phyloP scores from a whole-genome alignment of 1,140 invertebrate genomes.

The Penaeus chinensis region DNA sequence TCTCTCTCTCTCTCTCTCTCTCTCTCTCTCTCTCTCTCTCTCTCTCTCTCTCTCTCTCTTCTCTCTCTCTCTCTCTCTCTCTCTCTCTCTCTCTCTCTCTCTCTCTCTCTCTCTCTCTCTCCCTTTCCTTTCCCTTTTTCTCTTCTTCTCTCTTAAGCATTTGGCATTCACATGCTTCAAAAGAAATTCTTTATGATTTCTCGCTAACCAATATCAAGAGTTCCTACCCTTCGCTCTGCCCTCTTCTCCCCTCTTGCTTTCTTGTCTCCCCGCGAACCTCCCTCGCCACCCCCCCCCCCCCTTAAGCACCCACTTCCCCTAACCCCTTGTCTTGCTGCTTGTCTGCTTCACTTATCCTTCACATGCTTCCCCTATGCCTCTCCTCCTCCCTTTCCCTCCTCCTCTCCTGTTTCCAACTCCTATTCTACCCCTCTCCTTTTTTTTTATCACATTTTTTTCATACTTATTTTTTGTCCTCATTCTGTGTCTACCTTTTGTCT shows the following conservation, averaged over 20 bases:
- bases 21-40: too few relatives aligned
- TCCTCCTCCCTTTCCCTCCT: neutral
- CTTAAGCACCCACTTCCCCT: neutral
- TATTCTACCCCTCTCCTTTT: neutral
- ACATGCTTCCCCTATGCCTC: neutral
- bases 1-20: too few relatives aligned
- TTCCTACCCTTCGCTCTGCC: too few relatives aligned
- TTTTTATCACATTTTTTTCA: neutral
- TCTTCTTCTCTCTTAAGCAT: too few relatives aligned
- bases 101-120: too few relatives aligned
- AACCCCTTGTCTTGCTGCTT: slow-evolving; percentile 3
- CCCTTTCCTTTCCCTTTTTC: too few relatives aligned
- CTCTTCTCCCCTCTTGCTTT: neutral
- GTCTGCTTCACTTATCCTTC: neutral
- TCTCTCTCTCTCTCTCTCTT: too few relatives aligned
- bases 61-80: too few relatives aligned
- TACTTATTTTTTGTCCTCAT: neutral
- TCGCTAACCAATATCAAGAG: too few relatives aligned
- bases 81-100: too few relatives aligned
- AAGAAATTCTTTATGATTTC: too few relatives aligned
- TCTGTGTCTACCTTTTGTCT: neutral
- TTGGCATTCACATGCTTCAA: too few relatives aligned
- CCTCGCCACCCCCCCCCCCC: neutral
- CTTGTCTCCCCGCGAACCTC: neutral
- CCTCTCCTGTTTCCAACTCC: neutral